These are phyloP conservation scores for Plectropomus leopardus DNA, from an alignment of 2,113 vertebrate genomes.

Conservation along the genomic window DNA sequence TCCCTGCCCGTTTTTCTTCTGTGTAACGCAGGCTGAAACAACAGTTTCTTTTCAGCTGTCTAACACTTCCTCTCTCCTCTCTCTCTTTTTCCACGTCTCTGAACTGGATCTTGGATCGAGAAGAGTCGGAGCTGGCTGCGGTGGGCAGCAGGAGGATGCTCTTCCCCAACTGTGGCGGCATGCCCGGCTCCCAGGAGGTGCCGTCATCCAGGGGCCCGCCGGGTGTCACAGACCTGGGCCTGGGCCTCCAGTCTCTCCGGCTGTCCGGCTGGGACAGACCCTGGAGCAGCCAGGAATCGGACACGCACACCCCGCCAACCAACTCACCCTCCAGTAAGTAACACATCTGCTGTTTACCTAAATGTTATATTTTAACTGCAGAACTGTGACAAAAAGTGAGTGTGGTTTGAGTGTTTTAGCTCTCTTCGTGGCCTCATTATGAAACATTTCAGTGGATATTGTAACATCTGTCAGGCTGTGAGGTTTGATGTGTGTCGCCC, in stretches of 20 bases:
- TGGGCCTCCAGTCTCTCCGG: slow-evolving; percentile 96
- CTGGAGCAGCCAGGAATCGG: slow-evolving; percentile 96
- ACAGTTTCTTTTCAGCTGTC: slow-evolving; percentile 18
- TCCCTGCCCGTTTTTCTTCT: slow-evolving; percentile 11
- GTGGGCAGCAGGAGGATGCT: slow-evolving; percentile 97
- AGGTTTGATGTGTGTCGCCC: not conserved
- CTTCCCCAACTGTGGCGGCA: slow-evolving; percentile 88
- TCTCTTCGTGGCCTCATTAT: not conserved
- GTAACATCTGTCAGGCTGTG: not conserved
- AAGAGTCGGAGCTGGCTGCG: slow-evolving; percentile 91
- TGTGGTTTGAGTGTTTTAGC: not conserved
- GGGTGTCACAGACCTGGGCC: slow-evolving; percentile 93
- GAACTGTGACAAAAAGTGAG: not conserved
- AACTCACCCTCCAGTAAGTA: slow-evolving; percentile 94
- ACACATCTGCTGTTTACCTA: not conserved
- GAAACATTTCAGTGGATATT: not conserved
- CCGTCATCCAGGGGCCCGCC: slow-evolving; percentile 90
- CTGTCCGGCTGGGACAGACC: slow-evolving; percentile 96
- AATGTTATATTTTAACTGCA: not conserved
- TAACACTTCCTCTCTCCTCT: slow-evolving; percentile 57
- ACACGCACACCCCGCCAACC: slow-evolving; percentile 80
- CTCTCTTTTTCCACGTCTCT: slow-evolving; percentile 35
- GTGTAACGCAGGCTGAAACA: slow-evolving; percentile 38
- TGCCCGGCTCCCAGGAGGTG: slow-evolving; percentile 85
- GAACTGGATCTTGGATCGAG: slow-evolving; percentile 85